phyloP scores from a whole-genome alignment of 2,888 invertebrate genomes.

The Hermodice carunculata region DNA sequence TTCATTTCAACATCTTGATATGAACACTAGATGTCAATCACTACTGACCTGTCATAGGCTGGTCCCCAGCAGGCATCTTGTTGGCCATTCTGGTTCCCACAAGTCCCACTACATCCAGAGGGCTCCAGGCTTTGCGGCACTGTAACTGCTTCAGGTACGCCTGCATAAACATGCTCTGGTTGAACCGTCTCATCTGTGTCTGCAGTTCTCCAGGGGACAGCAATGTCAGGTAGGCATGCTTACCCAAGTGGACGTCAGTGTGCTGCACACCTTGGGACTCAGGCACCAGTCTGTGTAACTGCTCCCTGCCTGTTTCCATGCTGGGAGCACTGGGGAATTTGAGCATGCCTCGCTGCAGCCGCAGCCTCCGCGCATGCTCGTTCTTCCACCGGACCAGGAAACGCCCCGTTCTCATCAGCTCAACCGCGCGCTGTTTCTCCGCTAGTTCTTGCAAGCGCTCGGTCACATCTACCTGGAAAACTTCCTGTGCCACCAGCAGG shows the following conservation, averaged over 20 bases:
- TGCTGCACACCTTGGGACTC: constrained; percentile 18
- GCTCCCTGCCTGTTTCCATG: constrained; percentile 35
- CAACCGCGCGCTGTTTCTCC: constrained; percentile 28
- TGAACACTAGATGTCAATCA: no score
- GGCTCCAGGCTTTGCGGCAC: no score
- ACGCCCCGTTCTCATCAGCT: constrained; percentile 39
- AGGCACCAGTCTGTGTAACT: constrained; percentile 11
- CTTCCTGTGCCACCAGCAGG: constrained; percentile 42
- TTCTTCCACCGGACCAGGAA: constrained; percentile 52
- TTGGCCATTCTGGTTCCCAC: no score
- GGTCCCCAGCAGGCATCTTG: no score
- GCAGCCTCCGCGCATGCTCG: constrained; percentile 42
- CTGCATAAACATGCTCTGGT: no score
- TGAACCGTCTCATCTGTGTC: no score
- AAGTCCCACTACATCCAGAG: no score
- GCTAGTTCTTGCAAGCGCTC: constrained; percentile 51
- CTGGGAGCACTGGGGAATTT: constrained; percentile 60
- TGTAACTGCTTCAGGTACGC: no score
- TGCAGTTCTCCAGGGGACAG: no score
- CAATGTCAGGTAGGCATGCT: constrained; percentile 47
- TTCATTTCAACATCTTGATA: no score
- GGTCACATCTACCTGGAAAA: constrained; percentile 58
- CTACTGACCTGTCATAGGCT: no score
- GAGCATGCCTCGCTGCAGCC: constrained; percentile 58
- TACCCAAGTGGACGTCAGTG: constrained; percentile 41